Base-by-base conservation (phyloP, 2,797 vertebrate species). In the Prionace glauca region DNA sequence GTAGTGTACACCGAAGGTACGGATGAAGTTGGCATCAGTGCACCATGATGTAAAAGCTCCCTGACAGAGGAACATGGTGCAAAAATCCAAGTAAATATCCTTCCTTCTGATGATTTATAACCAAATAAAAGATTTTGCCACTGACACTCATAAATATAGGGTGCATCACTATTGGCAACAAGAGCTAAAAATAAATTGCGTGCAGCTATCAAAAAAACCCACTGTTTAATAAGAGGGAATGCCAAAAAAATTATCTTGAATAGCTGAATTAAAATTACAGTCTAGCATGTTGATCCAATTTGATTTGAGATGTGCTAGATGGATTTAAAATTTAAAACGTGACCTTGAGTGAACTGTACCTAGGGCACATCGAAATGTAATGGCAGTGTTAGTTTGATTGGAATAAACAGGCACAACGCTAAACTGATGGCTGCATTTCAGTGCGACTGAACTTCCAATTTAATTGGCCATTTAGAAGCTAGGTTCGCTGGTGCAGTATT, bases 201-300 rank as follows among this genome's bases (percentile, higher is more conserved):
- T 92, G 90, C 90, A 92, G 65, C 62, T 92, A 92, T 92, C n/a
- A 92, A 92, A 92, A 41, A 67, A 92, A 67, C 18, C 62, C 62
- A 26, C n/a, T 69, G 90, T 69, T 92, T 92, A 36, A 69, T 69
- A 92, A 67, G 62, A 24, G 90, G 65, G 90, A 92, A 92, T 69
- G 90, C 62, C 36, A 32, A 41, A 65, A 92, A 92, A 92, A 22
- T 24, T 69, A 69, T 69, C 62, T 69, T 92, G 90, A 69, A 69
- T 92, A 92, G 65, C n/a, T 69, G n/a, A 69, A 92, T 18, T 67
- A 92, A 36, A 92, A 92, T 92, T 92, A 69, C 90, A 69, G 45
- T 41, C 90, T 69, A 92, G 22, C 90, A 69, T 92, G 90, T 69
- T 92, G 62, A 92, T 92, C 65, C 90, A 92, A 69, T 92, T 92